Evolutionary conservation across 2,113 vertebrate species (phyloP), one percentile per base, ranked within the genome.

Genomic region (Campylomormyrus numenius): DNA sequence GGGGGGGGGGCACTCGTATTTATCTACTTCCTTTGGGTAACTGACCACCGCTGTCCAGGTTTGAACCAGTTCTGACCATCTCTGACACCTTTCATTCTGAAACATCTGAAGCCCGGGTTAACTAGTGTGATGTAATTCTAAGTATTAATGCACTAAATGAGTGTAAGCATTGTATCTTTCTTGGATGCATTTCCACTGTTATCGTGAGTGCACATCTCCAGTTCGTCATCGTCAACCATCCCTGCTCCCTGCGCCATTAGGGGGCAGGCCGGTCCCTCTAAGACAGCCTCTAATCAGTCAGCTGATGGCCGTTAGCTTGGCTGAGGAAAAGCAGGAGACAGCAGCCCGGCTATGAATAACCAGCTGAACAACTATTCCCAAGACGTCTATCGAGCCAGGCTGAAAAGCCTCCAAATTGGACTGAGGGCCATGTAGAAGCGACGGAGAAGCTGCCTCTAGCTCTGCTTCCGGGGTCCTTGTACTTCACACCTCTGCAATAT

Each of bases 401-500:
- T 93, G 91, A 94, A 94, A 94, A 91, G 93, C 93, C 92, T 93
- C 92, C 91, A 91, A 88, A 50, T 66, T 42, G 53, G 62, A 90
- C 93, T 91, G 91, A 91, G 93, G 92, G 92, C 90, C 92, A 90
- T 90, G 91, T 92, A 88, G 53, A 91, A 91, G 89, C n/a, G 85
- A 17, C 11, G 58, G 45, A 48, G 39, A 10, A 85, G 8, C 19
- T 48, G 24, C 46, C 45, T 49, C 21, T 42, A 48, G 10, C 46
- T 48, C 49, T 27, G 48, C 21, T 85, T 85, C 48, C 9, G 4
- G 10, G 39, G 77, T 31, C 21, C 24, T 19, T 45, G 46, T 27
- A 5, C 83, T 85, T 49, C 83, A 49, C 19, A 92, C 94, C 94
- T 90, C 95, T 95, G 94, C 92, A 49, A 93, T 95, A 95, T 95